Evolutionary conservation across 1,140 invertebrate genomes (phyloP), one percentile per base, ranked within the genome.

Genomic region (Lepidotrigona ventralis): DNA sequence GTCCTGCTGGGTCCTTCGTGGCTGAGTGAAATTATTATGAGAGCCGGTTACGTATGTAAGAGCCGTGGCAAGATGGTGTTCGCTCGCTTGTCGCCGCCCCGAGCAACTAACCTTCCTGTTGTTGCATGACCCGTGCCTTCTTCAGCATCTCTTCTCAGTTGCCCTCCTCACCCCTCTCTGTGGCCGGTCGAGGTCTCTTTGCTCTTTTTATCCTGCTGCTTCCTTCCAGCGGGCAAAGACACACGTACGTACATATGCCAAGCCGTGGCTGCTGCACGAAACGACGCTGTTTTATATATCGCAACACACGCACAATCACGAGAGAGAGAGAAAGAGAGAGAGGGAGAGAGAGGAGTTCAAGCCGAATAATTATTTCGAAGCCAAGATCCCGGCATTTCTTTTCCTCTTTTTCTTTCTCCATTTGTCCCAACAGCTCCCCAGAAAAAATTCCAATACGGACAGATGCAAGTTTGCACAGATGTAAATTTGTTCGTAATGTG

Each of bases 91-190:
- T 93, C 91, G 92, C 89, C 88, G 92, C 92, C 92, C 88, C 91
- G 86, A 93, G 92, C 92, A 91, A 93, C 91, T 93, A 92, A 93
- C 91, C 92, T 93, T 93, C 91, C 91, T 92, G 92, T 93, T 93
- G 91, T 93, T 93, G 92, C 91, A 93, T 93, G 92, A 92, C 91
- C 92, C 81, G 89, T 87, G 85, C 91, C 91, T 91, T 91, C 91
- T 90, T 92, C 89, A 86, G 85, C 86, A 85, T 91, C 84, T 86
- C 81, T 56, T 66, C 72, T 69, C 39, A 46, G 78, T 56, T 56
- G 75, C 75, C 39, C 72, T 68, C 46, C 56, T 23, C 60, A 17
- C 6, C 26, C 39, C 75, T 60, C 39, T n/a, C 54, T 33, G 29
- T 46, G 11, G 21, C 63, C 53, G 5, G 0, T 21, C 21, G 2